Evolutionary conservation across 2,113 vertebrate species (phyloP), one percentile per base, ranked within the genome.

Genomic region (Ramphastos sulfuratus): DNA sequence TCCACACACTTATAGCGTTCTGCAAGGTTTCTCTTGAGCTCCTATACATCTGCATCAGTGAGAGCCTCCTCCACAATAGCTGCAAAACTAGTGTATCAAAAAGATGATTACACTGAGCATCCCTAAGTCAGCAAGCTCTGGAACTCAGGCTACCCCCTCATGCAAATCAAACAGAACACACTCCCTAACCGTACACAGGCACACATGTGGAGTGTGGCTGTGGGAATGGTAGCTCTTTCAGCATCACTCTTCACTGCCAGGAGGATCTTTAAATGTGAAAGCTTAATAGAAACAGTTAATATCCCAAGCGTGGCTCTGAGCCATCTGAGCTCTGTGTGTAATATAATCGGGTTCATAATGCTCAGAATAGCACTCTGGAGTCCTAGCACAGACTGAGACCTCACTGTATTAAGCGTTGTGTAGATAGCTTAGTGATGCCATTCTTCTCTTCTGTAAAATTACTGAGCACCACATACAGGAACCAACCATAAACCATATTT

Each of bases 331-430:
- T 88, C 90, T 83, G 3, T 55, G 20, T 95, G 95, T 92, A 96
- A 95, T 18, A 92, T 86, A 96, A 94, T 93, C 85, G 2, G 73
- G 76, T 92, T 95, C 66, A 19, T 86, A 86, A 92, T 30, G 76
- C 96, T 82, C 96, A 90, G 90, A 96, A 95, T 92, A 94, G 96
- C 90, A 96, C 96, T 88, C 92, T 71, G 54, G 92, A 94, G 95
- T 10, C 88, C 70, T 5, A 75, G 76, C 4, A 88, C 82, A 86
- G 72, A 96, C 92, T 88, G 56, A 95, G 96, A 95, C 82, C 85
- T 96, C 88, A 78, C 83, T 96, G 85, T 95, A 85, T 90, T 71
- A 72, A 94, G 79, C 20, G 60, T 25, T 94, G 92, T 39, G 80
- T 87, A 69, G 93, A 89, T 74, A 72, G 92, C 2, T 93, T 69